Evolutionary conservation across 1,140 invertebrate species (phyloP).

Genomic region (Orchestia grillus): DNA sequence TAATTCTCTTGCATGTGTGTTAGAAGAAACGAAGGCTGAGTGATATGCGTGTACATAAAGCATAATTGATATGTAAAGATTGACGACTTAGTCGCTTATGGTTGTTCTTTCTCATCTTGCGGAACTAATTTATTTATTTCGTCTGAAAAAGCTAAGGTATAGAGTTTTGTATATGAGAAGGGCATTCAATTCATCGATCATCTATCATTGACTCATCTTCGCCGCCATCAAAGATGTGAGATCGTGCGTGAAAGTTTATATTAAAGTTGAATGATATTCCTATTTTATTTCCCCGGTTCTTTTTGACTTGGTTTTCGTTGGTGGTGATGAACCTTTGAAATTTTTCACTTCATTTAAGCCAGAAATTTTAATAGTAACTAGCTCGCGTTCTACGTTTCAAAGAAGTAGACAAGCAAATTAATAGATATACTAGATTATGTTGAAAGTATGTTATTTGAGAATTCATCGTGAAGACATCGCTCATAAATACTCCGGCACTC

Average conservation of each 20-base stretch:
- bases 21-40: neutral
- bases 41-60: constrained; percentile 30
- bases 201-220: constrained; percentile 3
- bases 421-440: no score
- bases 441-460: no score
- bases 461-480: no score
- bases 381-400: no score
- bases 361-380: no score
- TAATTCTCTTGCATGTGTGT: constrained; percentile 14
- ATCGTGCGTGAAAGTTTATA: constrained; percentile 24
- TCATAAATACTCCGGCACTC: no score
- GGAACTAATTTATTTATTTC: constrained; percentile 30
- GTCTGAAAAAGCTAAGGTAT: neutral
- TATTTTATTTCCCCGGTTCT: neutral
- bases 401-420: no score
- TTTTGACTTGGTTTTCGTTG: no score
- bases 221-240: neutral
- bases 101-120: constrained; percentile 16
- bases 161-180: constrained; percentile 9
- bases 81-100: neutral
- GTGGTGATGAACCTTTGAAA: no score
- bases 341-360: no score
- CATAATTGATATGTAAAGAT: neutral
- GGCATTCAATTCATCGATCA: neutral
- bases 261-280: neutral